Evolutionary conservation across 2,888 invertebrate species (phyloP), one percentile per base, ranked within the genome.

Genomic region (Dyspetes luteomarginatus): DNA sequence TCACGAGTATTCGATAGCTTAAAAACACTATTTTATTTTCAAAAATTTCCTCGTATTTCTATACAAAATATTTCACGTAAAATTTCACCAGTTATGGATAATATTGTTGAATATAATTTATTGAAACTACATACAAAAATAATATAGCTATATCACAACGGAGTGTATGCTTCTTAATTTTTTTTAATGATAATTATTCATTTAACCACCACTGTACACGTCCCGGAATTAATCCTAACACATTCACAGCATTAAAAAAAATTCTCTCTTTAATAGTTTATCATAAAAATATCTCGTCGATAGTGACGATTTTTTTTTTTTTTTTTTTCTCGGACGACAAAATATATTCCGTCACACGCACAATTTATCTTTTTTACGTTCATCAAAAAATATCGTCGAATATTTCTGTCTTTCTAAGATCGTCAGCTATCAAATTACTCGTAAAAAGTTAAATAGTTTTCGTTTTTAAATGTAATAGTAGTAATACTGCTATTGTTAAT

Each of bases 401-500:
- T n/a, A n/a, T n/a, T n/a, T n/a, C n/a, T n/a, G n/a, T n/a, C n/a
- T n/a, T 65, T 72, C 45, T 41, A 69, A 71, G 4, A 5, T 56
- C 52, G 64, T 41, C 48, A n/a, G 30, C 43, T 12, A 15, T 48
- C 36, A 15, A 69, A 50, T 26, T 48, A 22, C 62, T 68, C 62
- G 77, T 73, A 69, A 73, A 77, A 69, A 69, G 64, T 77, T 69
- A 52, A 76, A 56, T 76, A 72, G 30, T n/a, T 60, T 26, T 68
- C n/a, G n/a, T n/a, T n/a, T n/a, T 22, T 41, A 45, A 45, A 19
- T 48, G 36, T 67, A 62, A 52, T 55, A 30, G 24, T 81, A 78
- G 58, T 83, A 83, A 83, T 83, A 83, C 82, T 83, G 82, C 81
- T 82, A 83, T 78, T 55, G 74, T 73, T 74, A 71, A 82, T 69